These are phyloP conservation scores for Erythrolamprus reginae DNA, from an alignment of 2,113 vertebrate species.

Conservation along the genomic window DNA sequence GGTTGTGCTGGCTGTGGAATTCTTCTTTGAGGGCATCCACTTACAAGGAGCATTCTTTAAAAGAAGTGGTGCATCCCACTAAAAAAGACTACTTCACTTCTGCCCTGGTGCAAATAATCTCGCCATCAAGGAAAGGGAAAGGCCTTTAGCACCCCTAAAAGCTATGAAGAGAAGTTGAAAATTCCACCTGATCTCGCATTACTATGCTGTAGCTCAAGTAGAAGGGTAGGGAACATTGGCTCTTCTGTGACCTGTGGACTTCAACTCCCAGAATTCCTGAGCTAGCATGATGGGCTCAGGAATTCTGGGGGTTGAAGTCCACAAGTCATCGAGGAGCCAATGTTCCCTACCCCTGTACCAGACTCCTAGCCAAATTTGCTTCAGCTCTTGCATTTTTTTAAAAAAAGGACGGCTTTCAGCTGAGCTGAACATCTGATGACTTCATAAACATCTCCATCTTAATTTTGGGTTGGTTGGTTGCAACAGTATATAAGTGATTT, in stretches of 20 bases:
- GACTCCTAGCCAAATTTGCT: background rate
- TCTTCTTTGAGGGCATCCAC: background rate
- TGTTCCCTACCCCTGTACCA: too few relatives aligned
- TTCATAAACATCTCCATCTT: background rate
- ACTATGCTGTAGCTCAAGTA: background rate
- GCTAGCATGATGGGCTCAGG: too few relatives aligned
- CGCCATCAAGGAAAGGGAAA: background rate
- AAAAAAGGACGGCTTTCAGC: background rate
- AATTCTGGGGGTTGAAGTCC: too few relatives aligned
- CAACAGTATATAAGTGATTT: background rate
- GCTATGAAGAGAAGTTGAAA: background rate
- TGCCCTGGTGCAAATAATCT: background rate
- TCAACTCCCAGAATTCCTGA: too few relatives aligned
- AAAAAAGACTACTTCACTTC: background rate
- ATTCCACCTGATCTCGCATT: background rate
- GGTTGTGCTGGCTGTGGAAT: background rate
- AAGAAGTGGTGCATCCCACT: background rate
- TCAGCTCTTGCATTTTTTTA: background rate
- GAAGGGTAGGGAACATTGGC: too few relatives aligned
- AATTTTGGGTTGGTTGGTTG: background rate
- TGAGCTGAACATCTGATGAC: background rate
- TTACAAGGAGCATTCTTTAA: background rate
- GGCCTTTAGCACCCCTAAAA: background rate
- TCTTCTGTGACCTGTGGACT: too few relatives aligned
- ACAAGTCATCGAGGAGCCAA: too few relatives aligned